Percentiles rank a stretch among this genome's conserved stretches.
phyloP scores from a whole-genome alignment of 2,888 invertebrate species.

The Drosophila phalerata region DNA sequence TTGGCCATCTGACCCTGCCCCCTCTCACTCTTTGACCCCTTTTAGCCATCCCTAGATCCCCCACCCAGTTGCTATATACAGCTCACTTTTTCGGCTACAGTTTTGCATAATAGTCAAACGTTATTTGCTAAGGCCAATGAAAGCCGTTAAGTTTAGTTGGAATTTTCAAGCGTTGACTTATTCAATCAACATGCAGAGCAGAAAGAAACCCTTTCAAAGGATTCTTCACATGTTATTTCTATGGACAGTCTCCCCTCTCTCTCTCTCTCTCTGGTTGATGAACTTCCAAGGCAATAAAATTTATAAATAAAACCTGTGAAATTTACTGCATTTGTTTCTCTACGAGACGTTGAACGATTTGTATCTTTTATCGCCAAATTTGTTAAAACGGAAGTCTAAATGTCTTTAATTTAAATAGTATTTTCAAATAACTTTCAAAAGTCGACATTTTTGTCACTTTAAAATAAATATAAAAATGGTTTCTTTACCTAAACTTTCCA shows the following conservation, averaged over 20 bases:
- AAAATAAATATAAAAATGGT: too few relatives aligned
- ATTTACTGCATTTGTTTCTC: constrained; percentile 15
- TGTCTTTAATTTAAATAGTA: not conserved
- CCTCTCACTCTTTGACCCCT: constrained; percentile 3
- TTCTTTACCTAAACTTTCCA: too few relatives aligned
- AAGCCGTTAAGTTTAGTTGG: constrained; percentile 75
- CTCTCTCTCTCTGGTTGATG: constrained; percentile 13
- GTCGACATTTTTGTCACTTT: too few relatives aligned
- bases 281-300: constrained; percentile 2
- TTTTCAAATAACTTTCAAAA: not conserved
- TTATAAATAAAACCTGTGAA: constrained; percentile 23
- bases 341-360: not conserved
- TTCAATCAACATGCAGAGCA: constrained; percentile 63
- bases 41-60: not conserved
- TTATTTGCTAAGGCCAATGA: constrained; percentile 72
- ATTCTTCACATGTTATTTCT: constrained; percentile 33
- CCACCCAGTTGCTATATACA: constrained; percentile 25
- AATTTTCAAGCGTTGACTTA: constrained; percentile 75
- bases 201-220: constrained; percentile 47
- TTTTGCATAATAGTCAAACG: constrained; percentile 67
- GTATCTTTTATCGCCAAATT: not conserved
- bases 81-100: constrained; percentile 74
- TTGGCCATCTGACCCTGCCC: constrained; percentile 54
- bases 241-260: constrained; percentile 45
- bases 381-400: not conserved